Evolutionary conservation across 2,888 invertebrate species (phyloP), one percentile per base, ranked within the genome.

Genomic region (Drosophila robusta): DNA sequence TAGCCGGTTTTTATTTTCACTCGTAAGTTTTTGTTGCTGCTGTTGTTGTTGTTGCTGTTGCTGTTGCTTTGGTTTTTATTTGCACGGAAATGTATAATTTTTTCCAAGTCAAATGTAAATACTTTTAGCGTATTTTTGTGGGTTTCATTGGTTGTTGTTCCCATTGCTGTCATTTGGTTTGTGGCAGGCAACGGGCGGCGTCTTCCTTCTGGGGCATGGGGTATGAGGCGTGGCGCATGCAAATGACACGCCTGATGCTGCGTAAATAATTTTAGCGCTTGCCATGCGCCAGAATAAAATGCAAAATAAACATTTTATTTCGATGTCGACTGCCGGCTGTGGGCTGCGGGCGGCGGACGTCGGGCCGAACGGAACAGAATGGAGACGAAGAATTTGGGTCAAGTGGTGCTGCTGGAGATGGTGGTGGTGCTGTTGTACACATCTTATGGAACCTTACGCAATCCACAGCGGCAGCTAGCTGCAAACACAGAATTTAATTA

Each of bases 61-160:
- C 57, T 58, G 57, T 36, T 52, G 70, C 54, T 70, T 73, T 70
- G 70, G 60, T 68, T 89, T 89, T 89, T 84, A 89, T 84, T 83
- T 87, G 88, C 88, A 87, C 89, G 90, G 85, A 89, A 85, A 85
- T 89, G 90, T 82, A 88, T 89, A 85, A 85, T 89, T 85, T 85
- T 78, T 75, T 77, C 70, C 84, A 71, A 85, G 85, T 88, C 89
- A 89, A 89, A 89, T 89, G 85, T 89, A 85, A 85, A 85, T 85
- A 85, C 85, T 85, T 88, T 85, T 85, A 89, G 89, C 89, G 89
- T 84, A 85, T 89, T 83, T 88, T 82, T 79, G 87, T 88, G 73
- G 68, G 68, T 70, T 78, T 84, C 87, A 89, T 80, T 85, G 88
- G 79, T 62, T 74, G 63, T 72, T 62, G 66, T 70, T 70, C 77